Evolutionary conservation across 2,888 invertebrate species (phyloP), one percentile per base, ranked within the genome.

Genomic region (Mesodorylaimus sp.): DNA sequence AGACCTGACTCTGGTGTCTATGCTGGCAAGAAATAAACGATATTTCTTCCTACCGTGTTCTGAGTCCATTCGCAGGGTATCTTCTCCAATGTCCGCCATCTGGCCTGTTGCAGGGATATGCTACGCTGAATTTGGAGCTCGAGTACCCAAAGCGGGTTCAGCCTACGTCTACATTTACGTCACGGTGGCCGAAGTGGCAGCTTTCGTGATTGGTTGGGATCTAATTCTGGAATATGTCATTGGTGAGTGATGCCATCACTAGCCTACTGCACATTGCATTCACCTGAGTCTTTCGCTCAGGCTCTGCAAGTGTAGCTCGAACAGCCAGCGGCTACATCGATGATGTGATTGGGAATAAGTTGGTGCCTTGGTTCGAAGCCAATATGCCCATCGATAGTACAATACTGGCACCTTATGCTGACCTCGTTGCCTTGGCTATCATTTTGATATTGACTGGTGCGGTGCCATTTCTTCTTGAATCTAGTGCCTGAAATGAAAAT

Each of bases 111-210:
- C 24, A 56, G 55, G 84, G 0, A 69, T 87, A 1, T 87, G 86
- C 63, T 88, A 86, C 66, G 86, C 87, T 0, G 88, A 88, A 69
- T 87, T 87, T 66, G 87, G 85, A 1, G 82, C 63, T 3, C 53
- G 60, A 43, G 61, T 65, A 24, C 65, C 66, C 2, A 61, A 60
- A 47, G 63, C 66, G 3, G 66, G 66, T 3, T 55, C 55, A 0
- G 89, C 88, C 0, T 89, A 89, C 61, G 78, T 87, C 3, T 89
- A 89, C 74, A 86, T 84, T 64, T 89, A 88, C 66, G 87, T 88
- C 21, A 83, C 85, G 46, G 80, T 88, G 50, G 88, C 88, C 1
- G 88, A 89, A 71, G 80, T 87, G 61, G 77, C 83, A 50, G 88
- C 87, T 0, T 88, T 88, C 67, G 73, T 83, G 44, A 86, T 88